A percentile compares a stretch with the other conserved stretches of the same genome.
Conservation (phyloP, 1,140 invertebrate genomes). For the Drosophila kohkoa region DNA sequence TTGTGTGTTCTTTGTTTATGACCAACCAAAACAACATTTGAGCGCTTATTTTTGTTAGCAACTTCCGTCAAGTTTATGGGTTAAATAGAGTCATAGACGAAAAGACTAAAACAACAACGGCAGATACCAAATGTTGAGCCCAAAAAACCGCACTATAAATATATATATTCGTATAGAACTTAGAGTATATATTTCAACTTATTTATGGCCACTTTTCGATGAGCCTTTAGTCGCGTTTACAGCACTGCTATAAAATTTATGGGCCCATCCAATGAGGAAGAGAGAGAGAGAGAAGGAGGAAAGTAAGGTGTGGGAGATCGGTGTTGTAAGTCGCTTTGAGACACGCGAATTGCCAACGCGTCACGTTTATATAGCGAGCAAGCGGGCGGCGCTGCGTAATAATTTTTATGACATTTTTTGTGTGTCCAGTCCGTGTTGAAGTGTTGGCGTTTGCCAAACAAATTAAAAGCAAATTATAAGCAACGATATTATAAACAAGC, state of each 20-base stretch:
- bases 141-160: slow-evolving; percentile 74
- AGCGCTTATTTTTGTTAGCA: slow-evolving; percentile 23
- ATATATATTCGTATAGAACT: slow-evolving; percentile 11
- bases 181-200: slow-evolving; percentile 58
- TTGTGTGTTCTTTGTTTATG: slow-evolving; percentile 19
- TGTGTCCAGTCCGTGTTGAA: slow-evolving; percentile 58
- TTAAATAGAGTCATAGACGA: slow-evolving; percentile 40
- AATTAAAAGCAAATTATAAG: slow-evolving; percentile 83
- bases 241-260: slow-evolving; percentile 78
- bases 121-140: slow-evolving; percentile 37
- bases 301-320: background rate
- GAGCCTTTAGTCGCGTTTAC: slow-evolving; percentile 76
- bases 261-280: slow-evolving; percentile 11
- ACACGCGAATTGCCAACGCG: slow-evolving; percentile 56
- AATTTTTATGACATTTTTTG: slow-evolving; percentile 79
- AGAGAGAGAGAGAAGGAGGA: background rate
- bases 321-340: slow-evolving; percentile 31
- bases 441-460: slow-evolving; percentile 82
- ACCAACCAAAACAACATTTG: background rate
- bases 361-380: slow-evolving; percentile 50
- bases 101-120: slow-evolving; percentile 24
- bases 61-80: slow-evolving; percentile 21
- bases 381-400: slow-evolving; percentile 64
- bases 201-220: slow-evolving; percentile 80
- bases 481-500: slow-evolving; percentile 67